Base-by-base conservation (phyloP, 2,797 vertebrate species). In the Pogonophryne albipinna region DNA sequence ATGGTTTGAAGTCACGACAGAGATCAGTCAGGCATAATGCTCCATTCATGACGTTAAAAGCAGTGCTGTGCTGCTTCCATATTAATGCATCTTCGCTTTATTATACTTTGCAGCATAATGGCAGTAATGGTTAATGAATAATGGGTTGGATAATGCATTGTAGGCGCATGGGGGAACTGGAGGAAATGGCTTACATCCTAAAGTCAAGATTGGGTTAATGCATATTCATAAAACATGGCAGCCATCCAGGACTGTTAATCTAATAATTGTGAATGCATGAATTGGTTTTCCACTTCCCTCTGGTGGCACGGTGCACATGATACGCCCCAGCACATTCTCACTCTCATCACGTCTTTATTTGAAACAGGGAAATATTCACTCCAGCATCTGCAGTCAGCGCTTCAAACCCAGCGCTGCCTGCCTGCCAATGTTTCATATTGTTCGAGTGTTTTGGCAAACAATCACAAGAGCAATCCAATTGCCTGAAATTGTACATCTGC, bases 221-320 rank as follows among this genome's bases (percentile, higher is more conserved):
- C 56, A 82, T 74, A 81, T 87, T 85, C 75, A 85, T 86, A 69
- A 81, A 77, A 76, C 65, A 64, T 71, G 76, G 80, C 86, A 58
- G 51, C 76, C 38, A 15, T 69, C 84, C 77, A 80, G 66, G 50
- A 41, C 69, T 51, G 46, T 73, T 84, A 70, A 82, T 86, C 69
- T 72, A 83, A 87, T 80, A 63, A 83, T 82, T 82, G 78, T 66
- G 81, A 82, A 89, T 80, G 77, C 66, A 75, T 74, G 46, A 81
- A 66, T 69, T 67, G 71, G 19, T 50, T 80, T 76, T 12, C 56
- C 50, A 15, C 76, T 77, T 81, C 57, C 71, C 65, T 66, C 69
- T 50, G 57, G 50, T 44, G 74, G 73, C 41, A 46, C 61, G 57
- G 14, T 76, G 20, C 58, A 64, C 66, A 16, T 45, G 60, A 62